Base-by-base conservation (phyloP, 2,797 vertebrate genomes). In the Naso thynnoides region DNA sequence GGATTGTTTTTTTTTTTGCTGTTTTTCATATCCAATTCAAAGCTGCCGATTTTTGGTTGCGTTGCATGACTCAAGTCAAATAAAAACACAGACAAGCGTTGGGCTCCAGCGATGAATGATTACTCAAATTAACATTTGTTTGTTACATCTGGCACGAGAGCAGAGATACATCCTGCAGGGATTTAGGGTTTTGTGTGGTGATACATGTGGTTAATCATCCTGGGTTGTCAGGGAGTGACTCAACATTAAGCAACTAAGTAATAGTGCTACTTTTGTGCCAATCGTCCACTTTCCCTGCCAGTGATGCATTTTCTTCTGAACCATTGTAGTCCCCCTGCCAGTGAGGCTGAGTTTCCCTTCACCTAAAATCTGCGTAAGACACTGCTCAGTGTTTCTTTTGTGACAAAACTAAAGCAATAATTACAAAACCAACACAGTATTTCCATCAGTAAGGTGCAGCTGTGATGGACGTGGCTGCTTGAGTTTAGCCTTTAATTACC, bases 401-500 rank as follows among this genome's bases (percentile, higher is more conserved):
- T 81, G 70, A 89, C 79, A 78, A 86, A 55, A 42, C 60, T 72
- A 81, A 82, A 88, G 82, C 70, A 81, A 74, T 80, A 77, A 81
- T 88, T 87, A 84, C 19, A 49, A 79, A 71, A 61, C 44, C 57
- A 42, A 70, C 70, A 27, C 58, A 70, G 66, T 63, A 70, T 83
- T 84, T 81, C 79, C 63, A 71, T 79, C 74, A 81, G 84, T 86
- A 73, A 83, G 83, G 75, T 57, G 19, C 71, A 75, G 84, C 78
- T 76, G 60, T 82, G 72, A 89, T 82, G 77, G 73, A 89, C 85
- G 83, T 70, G 56, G 75, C 70, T 78, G 61, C 73, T 79, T 59
- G 52, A 75, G 38, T 79, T 81, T 38, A 84, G 79, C 60, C 84
- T 91, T 78, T 91, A 89, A 91, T 91, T 81, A 90, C 70, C 60